These are phyloP conservation scores for Propithecus deckenii DNA, from an alignment of 2,797 vertebrate genomes.

Conservation along the genomic window DNA sequence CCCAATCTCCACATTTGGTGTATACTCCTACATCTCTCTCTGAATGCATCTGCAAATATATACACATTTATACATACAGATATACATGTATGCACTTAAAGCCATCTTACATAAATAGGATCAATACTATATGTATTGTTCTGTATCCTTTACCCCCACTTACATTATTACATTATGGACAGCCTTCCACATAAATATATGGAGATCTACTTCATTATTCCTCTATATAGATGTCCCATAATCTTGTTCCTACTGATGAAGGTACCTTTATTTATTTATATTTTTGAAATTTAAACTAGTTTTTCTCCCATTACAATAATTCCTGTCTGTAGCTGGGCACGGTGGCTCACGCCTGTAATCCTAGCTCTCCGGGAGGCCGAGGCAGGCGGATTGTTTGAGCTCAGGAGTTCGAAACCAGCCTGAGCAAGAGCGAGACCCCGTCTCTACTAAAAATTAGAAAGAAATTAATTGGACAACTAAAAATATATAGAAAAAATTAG, in stretches of 20 bases:
- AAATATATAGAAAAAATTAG: no score
- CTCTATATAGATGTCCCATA: not conserved
- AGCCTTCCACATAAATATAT: not conserved
- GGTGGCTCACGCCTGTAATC: no score
- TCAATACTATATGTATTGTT: not conserved
- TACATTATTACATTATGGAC: not conserved
- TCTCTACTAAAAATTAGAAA: no score
- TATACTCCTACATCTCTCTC: not conserved
- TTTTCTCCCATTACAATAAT: not conserved
- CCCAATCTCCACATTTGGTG: not conserved
- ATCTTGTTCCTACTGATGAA: not conserved
- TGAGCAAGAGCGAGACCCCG: no score
- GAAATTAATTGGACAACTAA: no score
- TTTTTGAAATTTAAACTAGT: conserved; percentile 1
- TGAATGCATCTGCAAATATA: not conserved
- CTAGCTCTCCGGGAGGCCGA: no score
- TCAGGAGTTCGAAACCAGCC: no score
- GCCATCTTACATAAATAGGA: not conserved
- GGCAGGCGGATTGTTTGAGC: no score
- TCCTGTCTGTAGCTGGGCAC: not conserved
- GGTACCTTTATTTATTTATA: not conserved
- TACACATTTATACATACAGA: not conserved
- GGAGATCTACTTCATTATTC: not conserved
- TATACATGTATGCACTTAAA: not conserved
- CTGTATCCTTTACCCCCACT: not conserved